Base-by-base conservation (phyloP, 2,888 invertebrate genomes). In the Choristoneura rosaceana region DNA sequence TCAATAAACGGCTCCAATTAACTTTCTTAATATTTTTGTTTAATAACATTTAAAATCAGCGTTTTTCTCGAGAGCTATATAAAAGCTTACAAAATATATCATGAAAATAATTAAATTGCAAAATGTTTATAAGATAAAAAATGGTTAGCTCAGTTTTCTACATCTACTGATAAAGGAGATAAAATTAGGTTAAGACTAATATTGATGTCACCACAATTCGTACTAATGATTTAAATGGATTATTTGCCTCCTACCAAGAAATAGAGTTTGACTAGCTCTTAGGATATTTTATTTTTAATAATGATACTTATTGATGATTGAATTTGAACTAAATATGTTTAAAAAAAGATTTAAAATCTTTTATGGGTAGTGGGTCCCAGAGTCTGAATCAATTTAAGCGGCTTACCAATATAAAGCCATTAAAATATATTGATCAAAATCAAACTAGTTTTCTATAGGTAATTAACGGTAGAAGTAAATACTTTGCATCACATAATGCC, bases 181-280 rank as follows among this genome's bases (percentile, higher is more conserved):
- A 77, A 79, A 79, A 74, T 77, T 78, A 76, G 74, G 75, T 73
- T 74, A 76, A 80, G 75, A 63, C 65, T 65, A 41, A 55, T 25
- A 25, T 55, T 75, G 77, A 25, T 78, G 77, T 81, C 80, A 82
- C 80, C 79, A 82, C 80, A 81, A 82, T 61, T 38, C 25, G 7
- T 82, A 84, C 79, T 74, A 74, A 77, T 55, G 58, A 70, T 77
- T 77, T 76, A 38, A 78, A 77, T 52, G 55, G 68, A 78, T 77
- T 76, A 78, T 76, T 77, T 79, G 79, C 75, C 50, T 33, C 17
- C 60, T 50, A 78, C 70, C 69, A 74, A 75, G 78, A 79, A 80
- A 78, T 15, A 14, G 17, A 25, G 47, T 62, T 84, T 86, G 86
- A 87, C 89, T 89, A 88, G 85, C 80, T 81, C 76, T 81, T 77